Base-by-base conservation (phyloP, 1,140 invertebrate species). In the Drosophila funebris region DNA sequence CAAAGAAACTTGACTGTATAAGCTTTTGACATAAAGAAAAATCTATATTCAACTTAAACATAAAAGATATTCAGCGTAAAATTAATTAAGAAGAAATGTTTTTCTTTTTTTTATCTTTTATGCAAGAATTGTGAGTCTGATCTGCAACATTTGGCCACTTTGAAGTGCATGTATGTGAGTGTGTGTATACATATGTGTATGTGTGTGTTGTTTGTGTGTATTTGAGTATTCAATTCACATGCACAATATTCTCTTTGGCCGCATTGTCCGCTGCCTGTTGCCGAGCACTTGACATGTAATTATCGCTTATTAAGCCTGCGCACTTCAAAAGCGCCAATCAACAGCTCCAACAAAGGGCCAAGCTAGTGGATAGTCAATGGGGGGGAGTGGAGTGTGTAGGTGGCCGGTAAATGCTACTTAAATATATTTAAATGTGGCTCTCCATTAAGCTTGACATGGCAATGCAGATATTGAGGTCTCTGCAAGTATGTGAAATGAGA, bases 351-450 rank as follows among this genome's bases (percentile, higher is more conserved):
- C 46, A 68, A 53, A 36, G 16, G 5, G 27, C 1, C 7, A 11
- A 8, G n/a, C 16, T n/a, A 29, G 3, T 4, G 63, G 9, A 4
- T 9, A 13, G 11, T 8, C 16, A n/a, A 5, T 18, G 14, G 24
- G 1, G 4, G 4, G 7, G 11, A n/a, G 9, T 13, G 29, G 29
- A n/a, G 5, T 3, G 22, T 27, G 8, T 16, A 16, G 43, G 13
- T 20, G 7, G 41, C 4, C n/a, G 48, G 20, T 37, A 88, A 76
- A 68, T 71, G 83, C 78, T 79, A 87, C 83, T 87, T 87, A 88
- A 88, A 83, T 79, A 69, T 76, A 88, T 81, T 87, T 87, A 88
- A 83, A 87, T 88, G 80, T 70, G 76, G 31, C 56, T 70, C 81
- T 54, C 66, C 74, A 76, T 76, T 78, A 75, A 74, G 66, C 50